Conservation (phyloP, 2,797 vertebrate species). For the Iguana delicatissima region DNA sequence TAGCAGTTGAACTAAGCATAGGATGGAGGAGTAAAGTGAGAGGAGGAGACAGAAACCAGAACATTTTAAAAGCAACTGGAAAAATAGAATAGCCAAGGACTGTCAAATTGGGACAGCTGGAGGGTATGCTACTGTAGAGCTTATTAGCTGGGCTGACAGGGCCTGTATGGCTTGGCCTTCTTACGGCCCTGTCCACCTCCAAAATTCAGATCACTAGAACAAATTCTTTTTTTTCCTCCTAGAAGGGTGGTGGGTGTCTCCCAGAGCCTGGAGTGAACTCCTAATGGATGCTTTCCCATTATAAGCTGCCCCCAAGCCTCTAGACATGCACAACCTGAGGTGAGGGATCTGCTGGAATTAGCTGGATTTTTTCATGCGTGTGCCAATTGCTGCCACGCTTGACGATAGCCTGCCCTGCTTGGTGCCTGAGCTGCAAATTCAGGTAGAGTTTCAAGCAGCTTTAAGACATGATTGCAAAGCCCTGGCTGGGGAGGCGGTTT, state of each 20-base stretch:
- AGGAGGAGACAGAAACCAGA: too few species aligned
- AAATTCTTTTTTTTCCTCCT: too few species aligned
- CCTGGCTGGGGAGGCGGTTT: neutral
- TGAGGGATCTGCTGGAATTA: neutral
- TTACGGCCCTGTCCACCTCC: neutral
- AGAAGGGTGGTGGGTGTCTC: neutral
- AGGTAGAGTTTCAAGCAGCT: constrained; percentile 5
- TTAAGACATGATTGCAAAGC: neutral
- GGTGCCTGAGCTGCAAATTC: neutral
- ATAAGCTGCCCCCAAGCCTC: neutral
- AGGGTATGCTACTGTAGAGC: too few species aligned
- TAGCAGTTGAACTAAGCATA: too few species aligned
- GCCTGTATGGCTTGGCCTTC: neutral
- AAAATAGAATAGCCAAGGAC: too few species aligned
- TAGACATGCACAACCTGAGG: neutral
- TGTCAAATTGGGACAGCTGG: too few species aligned
- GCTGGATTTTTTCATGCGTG: neutral
- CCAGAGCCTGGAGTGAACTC: neutral
- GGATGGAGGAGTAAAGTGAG: too few species aligned
- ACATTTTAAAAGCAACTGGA: too few species aligned
- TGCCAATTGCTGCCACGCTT: neutral
- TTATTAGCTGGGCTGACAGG: too few species aligned
- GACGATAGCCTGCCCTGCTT: neutral
- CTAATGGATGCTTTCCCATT: neutral
- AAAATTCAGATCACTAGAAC: neutral